These are phyloP conservation scores for Leptopilina boulardi DNA, from an alignment of 1,140 invertebrate species.

Conservation along the genomic window DNA sequence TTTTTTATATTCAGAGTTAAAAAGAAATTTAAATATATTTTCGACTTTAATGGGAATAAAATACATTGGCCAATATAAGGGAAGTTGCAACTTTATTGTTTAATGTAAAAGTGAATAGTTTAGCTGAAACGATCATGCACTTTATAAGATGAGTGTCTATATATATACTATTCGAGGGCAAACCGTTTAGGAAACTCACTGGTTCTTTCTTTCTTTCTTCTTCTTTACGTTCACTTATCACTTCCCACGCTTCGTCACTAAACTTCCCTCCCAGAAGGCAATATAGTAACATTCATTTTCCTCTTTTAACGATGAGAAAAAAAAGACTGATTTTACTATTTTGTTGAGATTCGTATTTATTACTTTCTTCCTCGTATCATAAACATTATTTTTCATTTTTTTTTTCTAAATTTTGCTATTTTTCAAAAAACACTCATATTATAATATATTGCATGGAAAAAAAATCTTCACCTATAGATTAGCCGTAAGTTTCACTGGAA, in stretches of 20 bases:
- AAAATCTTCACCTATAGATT: no score
- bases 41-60: no score
- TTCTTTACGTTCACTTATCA: constrained; percentile 7
- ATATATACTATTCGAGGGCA: neutral
- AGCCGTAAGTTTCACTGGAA: no score
- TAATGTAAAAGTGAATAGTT: neutral
- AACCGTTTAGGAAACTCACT: constrained; percentile 9
- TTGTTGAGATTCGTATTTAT: neutral
- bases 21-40: neutral
- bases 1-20: neutral
- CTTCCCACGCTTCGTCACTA: constrained; percentile 31
- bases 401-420: no score
- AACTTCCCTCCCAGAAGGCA: neutral
- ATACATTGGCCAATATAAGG: no score
- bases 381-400: neutral
- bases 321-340: neutral
- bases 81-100: neutral
- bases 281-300: constrained; percentile 1
- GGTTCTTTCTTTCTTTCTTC: constrained; percentile 1
- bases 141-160: neutral
- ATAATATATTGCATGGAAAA: no score
- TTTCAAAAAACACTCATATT: no score
- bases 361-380: neutral
- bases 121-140: neutral
- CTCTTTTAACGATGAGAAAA: neutral